Conservation (phyloP, 2,797 vertebrate genomes). For the Tokudaia muenninki region DNA sequence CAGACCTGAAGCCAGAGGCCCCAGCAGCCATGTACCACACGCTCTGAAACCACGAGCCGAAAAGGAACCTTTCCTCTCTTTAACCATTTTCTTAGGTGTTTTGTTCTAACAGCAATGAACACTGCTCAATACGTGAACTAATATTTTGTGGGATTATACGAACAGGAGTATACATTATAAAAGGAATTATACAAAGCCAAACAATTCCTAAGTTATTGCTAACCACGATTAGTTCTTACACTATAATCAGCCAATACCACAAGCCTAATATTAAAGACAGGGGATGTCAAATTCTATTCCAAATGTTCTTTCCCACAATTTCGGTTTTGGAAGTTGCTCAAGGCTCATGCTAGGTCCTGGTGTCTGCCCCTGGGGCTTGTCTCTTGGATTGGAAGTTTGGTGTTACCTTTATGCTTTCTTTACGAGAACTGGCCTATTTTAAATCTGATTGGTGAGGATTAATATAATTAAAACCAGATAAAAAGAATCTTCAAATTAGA, state of each 20-base stretch:
- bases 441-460: background rate
- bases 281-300: background rate
- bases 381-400: background rate
- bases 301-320: background rate
- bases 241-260: background rate
- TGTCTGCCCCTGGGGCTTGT: background rate
- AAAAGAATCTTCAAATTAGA: background rate
- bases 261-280: background rate
- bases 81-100: background rate
- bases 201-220: background rate
- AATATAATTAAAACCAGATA: background rate
- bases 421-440: background rate
- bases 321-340: background rate
- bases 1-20: background rate
- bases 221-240: background rate
- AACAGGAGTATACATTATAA: conserved; percentile 6
- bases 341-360: background rate
- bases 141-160: background rate
- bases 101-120: background rate
- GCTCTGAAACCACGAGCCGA: background rate
- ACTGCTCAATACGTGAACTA: background rate
- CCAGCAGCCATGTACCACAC: background rate
- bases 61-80: background rate
- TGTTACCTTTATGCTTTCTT: background rate
- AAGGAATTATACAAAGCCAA: background rate